Evolutionary conservation across 2,888 invertebrate genomes (phyloP), one percentile per base, ranked within the genome.

Genomic region (Thecocarcelia acutangulata): DNA sequence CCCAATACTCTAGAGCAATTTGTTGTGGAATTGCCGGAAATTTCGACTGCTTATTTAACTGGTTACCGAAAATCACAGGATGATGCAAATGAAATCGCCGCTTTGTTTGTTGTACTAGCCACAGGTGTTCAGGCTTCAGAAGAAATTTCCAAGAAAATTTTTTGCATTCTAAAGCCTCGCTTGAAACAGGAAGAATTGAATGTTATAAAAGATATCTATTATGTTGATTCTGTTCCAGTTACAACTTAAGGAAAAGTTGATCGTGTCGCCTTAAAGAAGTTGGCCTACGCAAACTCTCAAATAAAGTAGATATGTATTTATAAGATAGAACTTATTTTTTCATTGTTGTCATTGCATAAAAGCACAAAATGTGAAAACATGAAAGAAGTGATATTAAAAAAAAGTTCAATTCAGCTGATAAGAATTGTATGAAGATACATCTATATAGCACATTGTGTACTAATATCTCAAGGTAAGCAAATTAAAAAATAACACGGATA

Each of bases 241-340:
- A 84, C 84, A 1, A 82, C 79, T 12, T 84, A 80, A 56, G 84
- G 83, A 0, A 85, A 85, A 68, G 52, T 83, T 8, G 84, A 85
- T 54, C 83, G 84, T 21, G 77, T 66, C 6, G 76, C 83, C n/a
- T 64, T 85, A 37, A 84, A 77, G 9, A 66, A 79, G 1, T 64
- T 64, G 28, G 77, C 77, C 12, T 17, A 64, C 15, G 21, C 15
- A 50, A 80, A 56, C 9, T n/a, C 44, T n/a, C 2, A 37, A 12
- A 40, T n/a, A 3, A 24, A 64, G 13, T 48, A 48, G 9, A 2
- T 19, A 48, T 19, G 11, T 48, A n/a, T n/a, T n/a, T n/a, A n/a
- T n/a, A n/a, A n/a, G n/a, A n/a, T n/a, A n/a, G n/a, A n/a, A n/a
- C n/a, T n/a, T n/a, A n/a, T n/a, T n/a, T n/a, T n/a, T n/a, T n/a